Evolutionary conservation across 2,888 invertebrate species (phyloP).

Genomic region (Ochropacha duplaris): DNA sequence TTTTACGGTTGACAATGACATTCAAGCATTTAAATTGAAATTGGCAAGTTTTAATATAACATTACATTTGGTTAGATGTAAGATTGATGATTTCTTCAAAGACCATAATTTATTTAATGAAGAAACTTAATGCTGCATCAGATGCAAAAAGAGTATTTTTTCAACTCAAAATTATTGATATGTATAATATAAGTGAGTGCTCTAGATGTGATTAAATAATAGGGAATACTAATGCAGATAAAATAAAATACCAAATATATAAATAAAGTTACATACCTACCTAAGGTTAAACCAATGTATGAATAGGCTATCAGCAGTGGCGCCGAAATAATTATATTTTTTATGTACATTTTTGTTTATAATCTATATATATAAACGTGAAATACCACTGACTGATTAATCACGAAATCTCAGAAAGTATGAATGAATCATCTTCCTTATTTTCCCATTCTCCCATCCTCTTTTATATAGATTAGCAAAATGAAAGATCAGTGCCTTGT

Average conservation of each 20-base stretch:
- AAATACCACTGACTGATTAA: no score
- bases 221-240: background rate
- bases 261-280: constrained; percentile 22
- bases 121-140: constrained; percentile 15
- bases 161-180: constrained; percentile 8
- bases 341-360: no score
- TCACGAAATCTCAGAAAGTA: no score
- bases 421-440: no score
- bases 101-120: constrained; percentile 79
- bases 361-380: no score
- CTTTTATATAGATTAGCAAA: constrained; percentile 15
- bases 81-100: constrained; percentile 84
- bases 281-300: constrained; percentile 33
- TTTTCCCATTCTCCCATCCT: no score
- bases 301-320: constrained; percentile 11
- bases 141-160: constrained; percentile 14
- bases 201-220: constrained; percentile 11
- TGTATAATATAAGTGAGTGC: constrained; percentile 3
- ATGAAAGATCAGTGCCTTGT: constrained; percentile 48
- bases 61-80: constrained; percentile 82
- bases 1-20: constrained; percentile 65
- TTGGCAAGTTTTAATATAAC: constrained; percentile 72
- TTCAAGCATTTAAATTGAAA: constrained; percentile 61
- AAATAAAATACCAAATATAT: constrained; percentile 19
- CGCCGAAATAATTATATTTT: constrained; percentile 11